Base-by-base conservation (phyloP, 2,888 invertebrate species). In the Panopea generosa region DNA sequence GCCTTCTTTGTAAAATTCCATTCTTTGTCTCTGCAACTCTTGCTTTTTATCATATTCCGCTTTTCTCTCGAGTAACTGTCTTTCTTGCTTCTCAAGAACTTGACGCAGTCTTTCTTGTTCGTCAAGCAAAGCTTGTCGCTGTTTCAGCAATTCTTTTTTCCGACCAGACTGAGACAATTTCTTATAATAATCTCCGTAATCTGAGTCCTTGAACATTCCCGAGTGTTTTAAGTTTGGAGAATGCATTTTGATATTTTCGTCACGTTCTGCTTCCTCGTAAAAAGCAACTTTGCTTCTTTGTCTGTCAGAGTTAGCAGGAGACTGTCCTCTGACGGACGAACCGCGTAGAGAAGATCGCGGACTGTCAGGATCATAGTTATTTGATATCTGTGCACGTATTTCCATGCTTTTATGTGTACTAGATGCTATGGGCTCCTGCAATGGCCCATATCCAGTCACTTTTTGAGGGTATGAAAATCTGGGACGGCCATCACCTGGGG, bases 401-500 rank as follows among this genome's bases (percentile, higher is more conserved):
- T 88, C 87, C 9, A 84, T 72, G 68, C 88, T 88, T 71, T 88
- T 90, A 50, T 90, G 89, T n/a, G 89, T 90, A 53, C 89, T 89
- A 2, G 89, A 89, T 78, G 89, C 88, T 18, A 89, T 66, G 0
- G 89, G 89, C 14, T 86, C 84, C 29, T 71, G 79, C 43, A 89
- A 82, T 2, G 86, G 84, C n/a, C 80, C 77, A 16, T 77, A 69
- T 16, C 77, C 60, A 49, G 26, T 57, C 4, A 77, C n/a, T 52
- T 68, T 74, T 9, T 74, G 57, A n/a, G 76, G 74, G 20, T 83
- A 79, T 2, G 69, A 43, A 69, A 77, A 79, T 52, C 52, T 70
- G 29, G 79, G 71, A 60, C 75, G 52, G 1, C 79, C 79, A 29
- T 74, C 67, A 1, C 55, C 9, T 6, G 71, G 71, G n/a, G 74